These are phyloP conservation scores for Pygathrix nemaeus DNA, from an alignment of 2,113 vertebrate species.

Conservation along the genomic window DNA sequence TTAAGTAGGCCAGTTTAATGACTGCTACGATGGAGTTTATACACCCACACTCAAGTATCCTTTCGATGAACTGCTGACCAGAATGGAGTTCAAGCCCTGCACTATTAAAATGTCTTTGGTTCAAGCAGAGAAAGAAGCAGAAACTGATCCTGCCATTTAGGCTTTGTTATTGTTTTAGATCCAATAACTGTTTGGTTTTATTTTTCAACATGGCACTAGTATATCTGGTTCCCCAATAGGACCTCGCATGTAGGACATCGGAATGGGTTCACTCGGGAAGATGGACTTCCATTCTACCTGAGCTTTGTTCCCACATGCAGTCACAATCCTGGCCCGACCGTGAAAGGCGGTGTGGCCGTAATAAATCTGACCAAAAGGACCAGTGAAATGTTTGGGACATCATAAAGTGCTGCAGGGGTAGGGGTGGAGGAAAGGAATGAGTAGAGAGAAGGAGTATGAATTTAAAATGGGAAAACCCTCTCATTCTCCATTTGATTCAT, in stretches of 20 bases:
- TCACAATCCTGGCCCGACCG: not conserved
- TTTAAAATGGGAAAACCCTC: no score
- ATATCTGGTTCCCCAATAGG: not conserved
- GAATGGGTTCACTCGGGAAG: not conserved
- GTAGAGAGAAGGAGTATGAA: no score
- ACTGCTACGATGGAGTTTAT: not conserved
- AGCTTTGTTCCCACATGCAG: not conserved
- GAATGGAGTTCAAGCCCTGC: constrained; percentile 1
- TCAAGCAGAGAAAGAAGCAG: constrained; percentile 33
- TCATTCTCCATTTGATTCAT: no score
- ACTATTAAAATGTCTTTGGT: constrained; percentile 49
- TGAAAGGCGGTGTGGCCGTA: no score
- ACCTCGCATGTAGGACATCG: not conserved
- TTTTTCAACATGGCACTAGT: not conserved
- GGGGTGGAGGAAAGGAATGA: no score
- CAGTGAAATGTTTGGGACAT: no score
- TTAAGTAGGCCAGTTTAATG: constrained; percentile 56
- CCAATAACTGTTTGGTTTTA: not conserved
- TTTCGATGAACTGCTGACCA: constrained; percentile 28
- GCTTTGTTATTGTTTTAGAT: not conserved
- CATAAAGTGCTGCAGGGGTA: no score
- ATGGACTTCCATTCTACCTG: not conserved
- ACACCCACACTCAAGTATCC: not conserved
- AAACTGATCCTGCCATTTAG: not conserved
- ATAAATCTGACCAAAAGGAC: no score